Evolutionary conservation across 2,113 vertebrate species (phyloP).

Genomic region (Pachycephala philippinensis): DNA sequence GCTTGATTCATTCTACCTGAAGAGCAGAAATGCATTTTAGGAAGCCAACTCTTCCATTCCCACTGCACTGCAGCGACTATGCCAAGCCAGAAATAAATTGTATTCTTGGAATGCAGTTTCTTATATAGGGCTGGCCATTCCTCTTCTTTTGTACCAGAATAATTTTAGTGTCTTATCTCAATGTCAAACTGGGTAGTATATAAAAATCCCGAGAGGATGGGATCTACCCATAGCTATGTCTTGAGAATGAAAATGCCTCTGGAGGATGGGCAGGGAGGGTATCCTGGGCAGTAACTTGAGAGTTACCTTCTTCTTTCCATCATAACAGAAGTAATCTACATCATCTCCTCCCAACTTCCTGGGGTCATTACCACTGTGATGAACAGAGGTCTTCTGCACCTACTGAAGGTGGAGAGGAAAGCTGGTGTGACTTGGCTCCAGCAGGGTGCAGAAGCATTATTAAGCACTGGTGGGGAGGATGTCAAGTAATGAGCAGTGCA

Average conservation of each 20-base stretch:
- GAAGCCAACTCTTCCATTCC: neutral
- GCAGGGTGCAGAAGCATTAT: neutral
- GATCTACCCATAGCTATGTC: neutral
- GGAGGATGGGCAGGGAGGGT: neutral
- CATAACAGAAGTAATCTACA: neutral
- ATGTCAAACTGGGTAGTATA: neutral
- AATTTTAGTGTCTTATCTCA: neutral
- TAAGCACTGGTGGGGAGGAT: neutral
- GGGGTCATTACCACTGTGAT: neutral
- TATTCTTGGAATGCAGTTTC: neutral
- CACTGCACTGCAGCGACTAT: accelerated
- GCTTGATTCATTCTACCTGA: neutral
- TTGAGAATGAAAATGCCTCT: neutral
- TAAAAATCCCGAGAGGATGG: neutral
- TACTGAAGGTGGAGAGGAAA: neutral
- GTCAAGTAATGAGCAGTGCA: neutral
- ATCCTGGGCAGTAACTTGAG: neutral
- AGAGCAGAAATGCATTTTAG: neutral
- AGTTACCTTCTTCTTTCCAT: neutral
- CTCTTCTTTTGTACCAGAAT: neutral
- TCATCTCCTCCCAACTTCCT: neutral
- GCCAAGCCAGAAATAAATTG: neutral
- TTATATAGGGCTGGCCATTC: neutral
- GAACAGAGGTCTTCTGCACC: neutral
- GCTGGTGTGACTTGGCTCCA: neutral